These are phyloP conservation scores for Gadus chalcogrammus DNA, from an alignment of 2,113 vertebrate genomes.

Conservation along the genomic window DNA sequence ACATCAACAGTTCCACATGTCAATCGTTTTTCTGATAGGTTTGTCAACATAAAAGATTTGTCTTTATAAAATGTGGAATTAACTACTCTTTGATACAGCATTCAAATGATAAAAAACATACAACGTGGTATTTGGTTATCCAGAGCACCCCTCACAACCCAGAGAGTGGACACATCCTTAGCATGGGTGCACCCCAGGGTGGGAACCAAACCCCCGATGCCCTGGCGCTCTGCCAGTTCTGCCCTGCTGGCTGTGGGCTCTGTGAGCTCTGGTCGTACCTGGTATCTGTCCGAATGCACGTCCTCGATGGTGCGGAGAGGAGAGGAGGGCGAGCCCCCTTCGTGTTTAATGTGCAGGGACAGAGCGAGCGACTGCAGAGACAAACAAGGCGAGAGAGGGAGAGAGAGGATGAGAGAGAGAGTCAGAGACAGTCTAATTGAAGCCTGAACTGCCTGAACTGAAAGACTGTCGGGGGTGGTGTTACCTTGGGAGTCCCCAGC, in stretches of 20 bases:
- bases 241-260: background rate
- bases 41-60: too few species aligned
- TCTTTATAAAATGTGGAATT: too few species aligned
- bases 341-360: conserved; percentile 90
- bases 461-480: background rate
- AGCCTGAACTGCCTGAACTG: background rate
- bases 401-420: conserved; percentile 10
- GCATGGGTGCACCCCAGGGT: too few species aligned
- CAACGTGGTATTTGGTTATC: too few species aligned
- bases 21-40: too few species aligned
- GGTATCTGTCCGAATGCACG: conserved; percentile 92
- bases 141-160: too few species aligned
- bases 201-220: too few species aligned
- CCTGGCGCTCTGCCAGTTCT: too few species aligned
- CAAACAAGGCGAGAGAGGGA: background rate
- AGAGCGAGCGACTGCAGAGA: conserved; percentile 58
- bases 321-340: conserved; percentile 84
- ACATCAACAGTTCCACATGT: too few species aligned
- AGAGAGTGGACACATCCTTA: too few species aligned
- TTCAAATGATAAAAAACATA: too few species aligned
- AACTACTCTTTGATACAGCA: too few species aligned
- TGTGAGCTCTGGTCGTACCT: conserved; percentile 74
- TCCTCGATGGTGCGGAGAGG: conserved; percentile 86
- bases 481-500: conserved; percentile 63
- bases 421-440: background rate